Percentiles rank a stretch among this genome's conserved stretches.
phyloP scores from a whole-genome alignment of 2,113 vertebrate species.

The Charadrius vociferus region DNA sequence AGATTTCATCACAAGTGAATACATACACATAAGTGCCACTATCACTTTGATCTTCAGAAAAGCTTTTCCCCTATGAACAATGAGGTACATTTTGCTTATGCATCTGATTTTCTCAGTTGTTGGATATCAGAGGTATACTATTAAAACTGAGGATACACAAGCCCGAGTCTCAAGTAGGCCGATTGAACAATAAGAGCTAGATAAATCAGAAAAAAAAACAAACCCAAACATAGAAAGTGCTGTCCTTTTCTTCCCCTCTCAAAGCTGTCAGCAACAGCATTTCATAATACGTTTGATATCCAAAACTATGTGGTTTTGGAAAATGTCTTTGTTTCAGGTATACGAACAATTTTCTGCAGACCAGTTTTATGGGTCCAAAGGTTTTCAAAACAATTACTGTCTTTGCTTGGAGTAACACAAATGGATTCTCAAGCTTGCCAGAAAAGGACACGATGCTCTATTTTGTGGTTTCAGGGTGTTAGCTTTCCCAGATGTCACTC shows the following conservation, averaged over 20 bases:
- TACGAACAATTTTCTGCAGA: conserved; percentile 23
- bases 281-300: conserved; percentile 8
- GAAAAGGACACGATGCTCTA: background rate
- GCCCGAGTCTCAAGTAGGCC: background rate
- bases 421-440: conserved; percentile 32
- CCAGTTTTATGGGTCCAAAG: conserved; percentile 30
- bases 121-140: background rate
- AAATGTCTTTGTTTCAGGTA: conserved; percentile 37
- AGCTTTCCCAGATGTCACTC: conserved; percentile 35
- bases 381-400: conserved; percentile 59
- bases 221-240: background rate
- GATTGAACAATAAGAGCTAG: background rate
- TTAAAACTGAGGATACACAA: background rate
- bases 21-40: background rate
- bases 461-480: conserved; percentile 18
- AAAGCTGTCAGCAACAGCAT: background rate
- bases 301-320: conserved; percentile 10
- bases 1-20: background rate
- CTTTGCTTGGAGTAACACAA: background rate
- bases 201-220: background rate
- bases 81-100: background rate
- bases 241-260: background rate
- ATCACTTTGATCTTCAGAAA: background rate
- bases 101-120: background rate
- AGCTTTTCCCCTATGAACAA: background rate